A percentile compares a stretch with the other conserved stretches of the same genome.
phyloP scores from a whole-genome alignment of 2,888 invertebrate genomes.

The Ophion ellenae region DNA sequence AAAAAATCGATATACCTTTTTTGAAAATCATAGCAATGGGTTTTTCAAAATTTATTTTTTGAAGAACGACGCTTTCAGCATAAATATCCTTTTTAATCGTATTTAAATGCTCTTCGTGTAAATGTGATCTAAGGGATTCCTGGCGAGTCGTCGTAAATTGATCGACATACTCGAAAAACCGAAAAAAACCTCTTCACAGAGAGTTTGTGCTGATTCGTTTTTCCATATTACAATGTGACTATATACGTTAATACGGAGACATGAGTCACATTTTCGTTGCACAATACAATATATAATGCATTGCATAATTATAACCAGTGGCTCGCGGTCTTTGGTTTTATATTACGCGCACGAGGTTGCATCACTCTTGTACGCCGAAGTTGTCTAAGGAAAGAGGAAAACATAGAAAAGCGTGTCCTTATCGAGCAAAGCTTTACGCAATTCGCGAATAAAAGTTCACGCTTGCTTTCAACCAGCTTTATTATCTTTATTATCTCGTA shows the following conservation, averaged over 20 bases:
- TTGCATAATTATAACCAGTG: slow-evolving; percentile 60
- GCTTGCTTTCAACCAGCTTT: not conserved
- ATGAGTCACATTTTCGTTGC: slow-evolving; percentile 50
- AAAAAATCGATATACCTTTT: not conserved
- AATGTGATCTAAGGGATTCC: too few relatives aligned
- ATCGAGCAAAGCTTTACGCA: not conserved
- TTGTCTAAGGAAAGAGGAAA: slow-evolving; percentile 42
- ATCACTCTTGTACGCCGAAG: slow-evolving; percentile 32
- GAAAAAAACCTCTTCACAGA: not conserved
- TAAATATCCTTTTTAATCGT: too few relatives aligned
- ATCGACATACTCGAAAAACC: too few relatives aligned
- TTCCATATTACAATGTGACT: not conserved
- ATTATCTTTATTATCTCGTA: not conserved
- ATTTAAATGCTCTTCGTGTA: too few relatives aligned
- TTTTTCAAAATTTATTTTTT: not conserved
- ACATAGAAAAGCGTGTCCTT: slow-evolving; percentile 21
- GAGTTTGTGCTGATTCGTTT: not conserved
- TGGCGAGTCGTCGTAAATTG: too few relatives aligned
- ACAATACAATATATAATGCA: slow-evolving; percentile 43
- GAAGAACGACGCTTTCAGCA: not conserved
- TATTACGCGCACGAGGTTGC: slow-evolving; percentile 58
- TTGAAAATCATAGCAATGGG: too few relatives aligned
- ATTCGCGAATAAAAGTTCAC: slow-evolving; percentile 4
- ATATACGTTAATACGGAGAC: slow-evolving; percentile 38
- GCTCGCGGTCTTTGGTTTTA: slow-evolving; percentile 59